Percentiles rank a stretch among this genome's conserved stretches.
Conservation (phyloP, 2,888 invertebrate genomes). For the Drosophila neutralis region DNA sequence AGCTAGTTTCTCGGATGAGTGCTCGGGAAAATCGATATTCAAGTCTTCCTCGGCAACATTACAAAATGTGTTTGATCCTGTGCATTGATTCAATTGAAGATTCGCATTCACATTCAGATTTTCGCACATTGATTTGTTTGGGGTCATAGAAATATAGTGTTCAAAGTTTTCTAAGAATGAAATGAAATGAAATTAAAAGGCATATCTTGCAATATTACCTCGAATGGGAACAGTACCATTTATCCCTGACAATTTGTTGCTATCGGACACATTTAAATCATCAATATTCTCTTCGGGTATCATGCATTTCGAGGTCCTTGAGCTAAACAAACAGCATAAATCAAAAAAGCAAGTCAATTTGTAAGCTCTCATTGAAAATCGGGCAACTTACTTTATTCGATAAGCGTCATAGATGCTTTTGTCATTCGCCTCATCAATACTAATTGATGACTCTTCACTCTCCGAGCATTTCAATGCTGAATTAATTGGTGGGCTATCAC, state of each 20-base stretch:
- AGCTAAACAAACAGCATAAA: slow-evolving; percentile 42
- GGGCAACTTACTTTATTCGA: slow-evolving; percentile 76
- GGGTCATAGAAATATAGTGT: slow-evolving; percentile 70
- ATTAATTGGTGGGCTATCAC: slow-evolving; percentile 85
- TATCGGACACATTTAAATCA: slow-evolving; percentile 80
- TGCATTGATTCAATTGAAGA: slow-evolving; percentile 36
- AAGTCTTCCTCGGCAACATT: slow-evolving; percentile 31
- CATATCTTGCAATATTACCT: slow-evolving; percentile 42
- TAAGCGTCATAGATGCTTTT: slow-evolving; percentile 78
- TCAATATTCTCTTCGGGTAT: slow-evolving; percentile 88
- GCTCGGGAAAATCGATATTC: slow-evolving; percentile 65
- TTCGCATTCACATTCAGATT: slow-evolving; percentile 40
- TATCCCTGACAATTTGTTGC: slow-evolving; percentile 40
- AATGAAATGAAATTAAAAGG: slow-evolving; percentile 12
- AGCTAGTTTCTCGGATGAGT: slow-evolving; percentile 55
- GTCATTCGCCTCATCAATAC: slow-evolving; percentile 89
- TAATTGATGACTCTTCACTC: slow-evolving; percentile 89
- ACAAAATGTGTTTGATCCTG: slow-evolving; percentile 29
- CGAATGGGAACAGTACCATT: slow-evolving; percentile 39
- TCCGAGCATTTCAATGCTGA: slow-evolving; percentile 88
- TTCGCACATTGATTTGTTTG: slow-evolving; percentile 51
- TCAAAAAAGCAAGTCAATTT: not conserved
- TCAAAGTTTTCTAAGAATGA: slow-evolving; percentile 51
- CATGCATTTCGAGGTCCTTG: slow-evolving; percentile 82
- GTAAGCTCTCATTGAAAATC: not conserved